Evolutionary conservation across 2,888 invertebrate genomes (phyloP), one percentile per base, ranked within the genome.

Genomic region (Endomychus coccineus): DNA sequence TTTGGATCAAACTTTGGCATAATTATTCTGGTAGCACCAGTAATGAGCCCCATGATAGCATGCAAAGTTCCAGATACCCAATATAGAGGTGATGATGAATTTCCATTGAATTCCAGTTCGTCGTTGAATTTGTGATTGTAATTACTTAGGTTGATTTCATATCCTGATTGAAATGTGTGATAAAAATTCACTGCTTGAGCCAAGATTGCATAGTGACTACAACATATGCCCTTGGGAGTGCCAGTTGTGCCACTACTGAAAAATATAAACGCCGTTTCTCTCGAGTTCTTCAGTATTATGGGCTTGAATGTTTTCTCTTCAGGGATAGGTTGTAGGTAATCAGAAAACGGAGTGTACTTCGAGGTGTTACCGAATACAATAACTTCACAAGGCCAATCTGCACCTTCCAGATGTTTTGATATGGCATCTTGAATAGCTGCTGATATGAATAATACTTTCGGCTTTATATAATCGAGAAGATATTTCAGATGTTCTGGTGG

Each of bases 161-260:
- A 24, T 6, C n/a, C 4, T 24, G 4, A 6, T 24, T 4, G 11
- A 16, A 12, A 13, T n/a, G 7, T 5, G 17, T 16, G 7, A 13
- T 19, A 4, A 13, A 23, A 29, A 25, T 16, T 30, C 36, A 14
- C 15, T 3, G 27, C 29, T 16, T 16, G 11, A n/a, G 27, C 5
- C 12, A 33, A 12, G 9, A 38, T 11, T 1, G 19, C 16, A 9
- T 34, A 47, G 39, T 50, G 46, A 4, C 54, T 52, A 2, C 53
- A 28, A 34, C 54, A 54, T n/a, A 60, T 51, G 16, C 53, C 58
- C 44, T 61, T 61, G 1, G 59, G 56, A 11, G 51, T 29, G 7
- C 59, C 59, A 3, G 58, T 59, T 3, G 58, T 58, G 1, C 61
- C 62, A 40, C 61, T 62, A 17, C 59, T 60, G 35, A 59, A 64